Conservation (phyloP, 2,113 vertebrate genomes). For the Corythoichthys intestinalis region DNA sequence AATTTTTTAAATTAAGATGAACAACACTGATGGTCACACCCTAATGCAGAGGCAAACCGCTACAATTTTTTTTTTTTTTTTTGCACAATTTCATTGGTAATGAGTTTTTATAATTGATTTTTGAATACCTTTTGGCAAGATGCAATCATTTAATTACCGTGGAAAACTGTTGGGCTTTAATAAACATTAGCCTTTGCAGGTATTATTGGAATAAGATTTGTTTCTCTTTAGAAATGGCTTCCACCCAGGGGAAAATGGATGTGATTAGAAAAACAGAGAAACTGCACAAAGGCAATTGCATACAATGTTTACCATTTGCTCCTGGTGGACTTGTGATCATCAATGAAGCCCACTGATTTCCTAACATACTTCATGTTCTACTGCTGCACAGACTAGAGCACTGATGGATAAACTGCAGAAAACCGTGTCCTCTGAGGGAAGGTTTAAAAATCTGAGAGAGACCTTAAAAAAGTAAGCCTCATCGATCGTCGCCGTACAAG, state of each 20-base stretch:
- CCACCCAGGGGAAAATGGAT: constrained; percentile 1
- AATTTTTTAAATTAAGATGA: too few species aligned
- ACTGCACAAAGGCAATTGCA: neutral
- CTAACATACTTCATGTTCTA: constrained; percentile 23
- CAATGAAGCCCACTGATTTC: constrained; percentile 16
- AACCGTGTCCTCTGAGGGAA: constrained; percentile 94
- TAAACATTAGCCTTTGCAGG: neutral
- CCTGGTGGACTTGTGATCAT: constrained; percentile 22
- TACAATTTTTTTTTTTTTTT: too few species aligned
- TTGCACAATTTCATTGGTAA: too few species aligned
- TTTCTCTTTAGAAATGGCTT: neutral
- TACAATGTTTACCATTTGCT: constrained; percentile 9
- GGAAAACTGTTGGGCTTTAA: too few species aligned
- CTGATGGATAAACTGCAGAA: constrained; percentile 99
- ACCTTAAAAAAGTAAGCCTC: constrained; percentile 91
- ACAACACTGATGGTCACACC: too few species aligned
- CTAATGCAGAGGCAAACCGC: too few species aligned
- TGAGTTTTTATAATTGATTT: too few species aligned
- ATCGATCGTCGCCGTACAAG: neutral
- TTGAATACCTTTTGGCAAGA: too few species aligned
- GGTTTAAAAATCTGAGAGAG: constrained; percentile 99
- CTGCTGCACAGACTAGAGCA: constrained; percentile 82
- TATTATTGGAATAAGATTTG: too few species aligned
- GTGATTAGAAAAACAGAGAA: constrained; percentile 1
- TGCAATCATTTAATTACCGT: too few species aligned